These are phyloP conservation scores for Plebejus argus DNA, from an alignment of 2,888 invertebrate species.

Conservation along the genomic window DNA sequence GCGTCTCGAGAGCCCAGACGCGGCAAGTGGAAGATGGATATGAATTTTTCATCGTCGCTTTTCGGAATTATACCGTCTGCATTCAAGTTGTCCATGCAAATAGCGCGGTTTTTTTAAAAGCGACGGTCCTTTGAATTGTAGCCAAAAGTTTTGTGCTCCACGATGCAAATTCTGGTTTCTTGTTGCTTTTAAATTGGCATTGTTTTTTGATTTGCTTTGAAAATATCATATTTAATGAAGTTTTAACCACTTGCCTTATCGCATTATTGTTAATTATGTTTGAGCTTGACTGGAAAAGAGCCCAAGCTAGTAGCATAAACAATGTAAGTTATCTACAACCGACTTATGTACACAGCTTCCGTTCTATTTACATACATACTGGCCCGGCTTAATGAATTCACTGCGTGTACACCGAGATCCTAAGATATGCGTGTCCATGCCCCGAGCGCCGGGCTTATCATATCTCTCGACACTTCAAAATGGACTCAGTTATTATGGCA, in stretches of 20 bases:
- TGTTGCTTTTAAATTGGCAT: conserved; percentile 10
- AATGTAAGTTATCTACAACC: conserved; percentile 30
- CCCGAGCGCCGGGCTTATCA: conserved; percentile 42
- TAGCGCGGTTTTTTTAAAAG: background rate
- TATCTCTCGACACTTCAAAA: conserved; percentile 38
- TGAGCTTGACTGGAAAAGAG: background rate
- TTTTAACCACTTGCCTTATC: background rate
- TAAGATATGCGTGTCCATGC: conserved; percentile 71
- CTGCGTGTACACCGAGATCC: conserved; percentile 64
- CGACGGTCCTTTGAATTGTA: conserved; percentile 8
- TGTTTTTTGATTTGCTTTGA: background rate
- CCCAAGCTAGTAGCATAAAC: background rate
- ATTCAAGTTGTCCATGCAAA: conserved; percentile 25
- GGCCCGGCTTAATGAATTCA: conserved; percentile 67
- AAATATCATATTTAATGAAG: background rate
- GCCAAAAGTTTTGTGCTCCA: conserved; percentile 5
- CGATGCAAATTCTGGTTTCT: conserved; percentile 3
- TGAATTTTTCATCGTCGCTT: conserved; percentile 56
- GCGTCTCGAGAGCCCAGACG: conserved; percentile 54
- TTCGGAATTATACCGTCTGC: conserved; percentile 45
- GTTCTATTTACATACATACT: conserved; percentile 74
- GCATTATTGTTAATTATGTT: background rate
- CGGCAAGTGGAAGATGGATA: conserved; percentile 56
- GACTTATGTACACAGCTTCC: conserved; percentile 66
- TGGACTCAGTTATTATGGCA: conserved; percentile 43